Evolutionary conservation across 2,888 invertebrate genomes (phyloP).

Genomic region (Geophilus truncorum): DNA sequence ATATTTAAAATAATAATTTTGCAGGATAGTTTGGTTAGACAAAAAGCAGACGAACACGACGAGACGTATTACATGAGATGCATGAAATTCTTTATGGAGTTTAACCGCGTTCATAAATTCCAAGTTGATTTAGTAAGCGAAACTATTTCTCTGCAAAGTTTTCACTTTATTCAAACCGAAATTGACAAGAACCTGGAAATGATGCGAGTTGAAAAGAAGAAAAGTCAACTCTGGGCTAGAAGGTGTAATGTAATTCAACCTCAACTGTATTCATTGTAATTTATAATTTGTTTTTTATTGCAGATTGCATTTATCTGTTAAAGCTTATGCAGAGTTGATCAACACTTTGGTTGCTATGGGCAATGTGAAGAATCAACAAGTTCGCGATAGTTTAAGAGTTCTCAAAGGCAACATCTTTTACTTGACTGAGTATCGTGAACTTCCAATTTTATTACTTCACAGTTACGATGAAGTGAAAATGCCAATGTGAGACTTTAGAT

Average conservation of each 20-base stretch:
- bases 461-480: slow-evolving; percentile 79
- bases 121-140: slow-evolving; percentile 86
- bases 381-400: slow-evolving; percentile 73
- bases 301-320: slow-evolving; percentile 71
- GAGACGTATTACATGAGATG: slow-evolving; percentile 93
- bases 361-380: slow-evolving; percentile 61
- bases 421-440: slow-evolving; percentile 88
- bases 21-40: slow-evolving; percentile 1
- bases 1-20: not conserved
- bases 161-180: slow-evolving; percentile 91
- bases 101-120: slow-evolving; percentile 81
- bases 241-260: slow-evolving; percentile 43
- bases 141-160: slow-evolving; percentile 83
- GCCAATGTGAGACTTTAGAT: slow-evolving; percentile 60
- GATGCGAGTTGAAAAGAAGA: slow-evolving; percentile 80
- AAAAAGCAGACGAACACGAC: slow-evolving; percentile 66
- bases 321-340: slow-evolving; percentile 74
- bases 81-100: slow-evolving; percentile 93
- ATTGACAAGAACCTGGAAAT: slow-evolving; percentile 79
- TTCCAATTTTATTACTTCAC: slow-evolving; percentile 70
- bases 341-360: slow-evolving; percentile 78
- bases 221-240: slow-evolving; percentile 72
- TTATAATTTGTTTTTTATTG: not conserved
- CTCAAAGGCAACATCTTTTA: slow-evolving; percentile 90
- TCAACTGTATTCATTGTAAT: not conserved